These are phyloP conservation scores for Brachypodius melanocephalos DNA, from an alignment of 2,113 vertebrate species.

Conservation along the genomic window DNA sequence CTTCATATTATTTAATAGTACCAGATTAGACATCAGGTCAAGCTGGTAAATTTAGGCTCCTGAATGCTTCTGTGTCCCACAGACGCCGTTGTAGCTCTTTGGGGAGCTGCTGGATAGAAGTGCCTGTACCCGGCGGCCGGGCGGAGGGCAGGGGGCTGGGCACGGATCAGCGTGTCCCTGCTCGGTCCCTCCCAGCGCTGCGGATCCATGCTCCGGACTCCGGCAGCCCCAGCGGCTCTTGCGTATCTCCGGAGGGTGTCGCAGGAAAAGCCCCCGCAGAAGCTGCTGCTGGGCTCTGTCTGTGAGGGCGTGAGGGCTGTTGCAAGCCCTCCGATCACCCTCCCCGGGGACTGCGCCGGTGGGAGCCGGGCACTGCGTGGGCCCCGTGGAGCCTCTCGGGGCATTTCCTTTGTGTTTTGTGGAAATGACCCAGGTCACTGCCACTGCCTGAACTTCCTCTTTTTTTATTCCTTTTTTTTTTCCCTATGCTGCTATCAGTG, in stretches of 20 bases:
- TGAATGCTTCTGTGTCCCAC: background rate
- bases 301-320: fast-evolving
- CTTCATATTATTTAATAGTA: background rate
- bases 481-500: background rate
- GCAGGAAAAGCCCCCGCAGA: background rate
- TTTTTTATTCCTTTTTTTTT: too few relatives aligned
- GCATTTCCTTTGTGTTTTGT: background rate
- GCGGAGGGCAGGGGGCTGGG: fast-evolving
- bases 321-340: fast-evolving
- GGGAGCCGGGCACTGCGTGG: fast-evolving
- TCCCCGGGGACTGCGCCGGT: fast-evolving
- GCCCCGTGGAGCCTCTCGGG: fast-evolving
- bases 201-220: fast-evolving
- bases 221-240: background rate
- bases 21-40: background rate
- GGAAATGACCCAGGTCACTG: background rate
- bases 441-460: background rate
- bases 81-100: fast-evolving
- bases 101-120: background rate
- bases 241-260: fast-evolving
- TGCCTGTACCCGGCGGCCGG: fast-evolving
- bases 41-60: background rate
- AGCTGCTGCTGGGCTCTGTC: fast-evolving
- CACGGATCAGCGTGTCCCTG: fast-evolving
- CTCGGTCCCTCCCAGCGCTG: fast-evolving